These are phyloP conservation scores for Drosophila santomea DNA, from an alignment of 1,140 invertebrate species.

Conservation along the genomic window DNA sequence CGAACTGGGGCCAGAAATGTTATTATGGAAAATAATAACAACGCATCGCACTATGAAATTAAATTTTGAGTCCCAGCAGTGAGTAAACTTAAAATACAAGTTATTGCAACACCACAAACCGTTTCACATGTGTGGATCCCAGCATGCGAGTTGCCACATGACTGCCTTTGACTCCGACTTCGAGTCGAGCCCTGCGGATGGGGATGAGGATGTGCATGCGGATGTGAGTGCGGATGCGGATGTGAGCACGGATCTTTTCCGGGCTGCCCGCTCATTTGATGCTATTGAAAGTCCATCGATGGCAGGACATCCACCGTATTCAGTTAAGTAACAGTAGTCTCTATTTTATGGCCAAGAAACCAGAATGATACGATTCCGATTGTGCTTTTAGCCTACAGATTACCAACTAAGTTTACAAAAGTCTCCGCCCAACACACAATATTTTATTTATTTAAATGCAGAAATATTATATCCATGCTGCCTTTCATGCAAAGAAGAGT, in stretches of 20 bases:
- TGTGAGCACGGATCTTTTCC: background rate
- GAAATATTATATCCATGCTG: no score
- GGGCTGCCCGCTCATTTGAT: constrained; percentile 39
- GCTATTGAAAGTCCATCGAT: constrained; percentile 11
- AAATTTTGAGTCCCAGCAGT: constrained; percentile 81
- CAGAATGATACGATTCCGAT: background rate
- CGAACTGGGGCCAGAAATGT: constrained; percentile 61
- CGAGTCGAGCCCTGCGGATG: constrained; percentile 22
- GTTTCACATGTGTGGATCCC: constrained; percentile 15
- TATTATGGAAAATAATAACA: constrained; percentile 84
- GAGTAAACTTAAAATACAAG: constrained; percentile 82
- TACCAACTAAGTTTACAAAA: background rate
- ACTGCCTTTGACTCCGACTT: constrained; percentile 64
- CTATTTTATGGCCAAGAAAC: background rate
- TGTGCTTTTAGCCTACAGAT: background rate
- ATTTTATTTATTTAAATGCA: no score
- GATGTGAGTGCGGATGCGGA: background rate
- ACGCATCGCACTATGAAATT: constrained; percentile 83
- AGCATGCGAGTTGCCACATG: constrained; percentile 69
- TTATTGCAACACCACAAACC: constrained; percentile 62
- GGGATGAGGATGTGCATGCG: background rate
- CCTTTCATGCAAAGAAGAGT: no score
- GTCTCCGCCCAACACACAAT: no score
- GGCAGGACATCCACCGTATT: background rate
- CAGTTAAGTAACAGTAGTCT: background rate